Conservation (phyloP, 2,888 invertebrate genomes). For the Catocala fraxini region DNA sequence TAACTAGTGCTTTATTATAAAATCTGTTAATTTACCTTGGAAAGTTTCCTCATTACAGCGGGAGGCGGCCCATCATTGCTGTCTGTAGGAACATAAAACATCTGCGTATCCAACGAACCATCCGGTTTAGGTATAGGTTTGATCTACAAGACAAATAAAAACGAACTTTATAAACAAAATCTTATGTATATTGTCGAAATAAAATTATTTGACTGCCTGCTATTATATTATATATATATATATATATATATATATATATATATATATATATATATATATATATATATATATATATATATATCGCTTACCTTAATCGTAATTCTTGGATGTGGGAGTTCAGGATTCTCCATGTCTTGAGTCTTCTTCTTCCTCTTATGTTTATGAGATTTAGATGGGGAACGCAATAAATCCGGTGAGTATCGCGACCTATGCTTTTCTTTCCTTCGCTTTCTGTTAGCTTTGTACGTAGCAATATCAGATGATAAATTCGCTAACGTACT, state of each 20-base stretch:
- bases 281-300: no score
- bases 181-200: no score
- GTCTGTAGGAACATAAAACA: constrained; percentile 92
- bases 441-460: constrained; percentile 90
- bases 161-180: not conserved
- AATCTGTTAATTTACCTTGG: constrained; percentile 63
- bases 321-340: constrained; percentile 89
- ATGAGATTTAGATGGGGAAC: constrained; percentile 91
- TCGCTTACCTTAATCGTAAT: constrained; percentile 92
- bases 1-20: not conserved
- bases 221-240: no score
- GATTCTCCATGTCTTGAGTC: constrained; percentile 89
- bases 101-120: constrained; percentile 92
- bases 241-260: no score
- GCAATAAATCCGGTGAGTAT: constrained; percentile 90
- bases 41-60: constrained; percentile 74
- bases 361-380: constrained; percentile 94
- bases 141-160: constrained; percentile 81
- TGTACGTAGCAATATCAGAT: constrained; percentile 84
- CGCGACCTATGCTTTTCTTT: constrained; percentile 93
- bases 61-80: constrained; percentile 87
- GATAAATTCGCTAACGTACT: constrained; percentile 81
- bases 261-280: no score
- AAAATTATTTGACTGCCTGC: no score
- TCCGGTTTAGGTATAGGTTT: constrained; percentile 93